A percentile compares a stretch with the other conserved stretches of the same genome.
Evolutionary conservation across 2,797 vertebrate species (phyloP).

Genomic region (Rhynchonycteris naso): DNA sequence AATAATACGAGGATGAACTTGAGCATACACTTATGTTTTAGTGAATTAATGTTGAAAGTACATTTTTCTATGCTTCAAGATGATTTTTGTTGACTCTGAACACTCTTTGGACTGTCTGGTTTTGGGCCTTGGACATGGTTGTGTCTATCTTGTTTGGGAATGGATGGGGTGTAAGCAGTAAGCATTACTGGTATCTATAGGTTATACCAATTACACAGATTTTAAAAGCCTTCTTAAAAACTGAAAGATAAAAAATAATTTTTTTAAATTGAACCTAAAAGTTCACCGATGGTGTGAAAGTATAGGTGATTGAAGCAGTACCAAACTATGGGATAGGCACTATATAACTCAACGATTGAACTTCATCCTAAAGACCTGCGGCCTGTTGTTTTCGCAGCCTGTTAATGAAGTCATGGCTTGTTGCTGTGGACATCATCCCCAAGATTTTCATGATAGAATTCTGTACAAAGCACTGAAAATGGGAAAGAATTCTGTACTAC

Average conservation of each 20-base stretch:
- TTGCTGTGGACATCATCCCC: not conserved
- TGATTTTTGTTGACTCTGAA: constrained; percentile 14
- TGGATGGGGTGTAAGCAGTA: not conserved
- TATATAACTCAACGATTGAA: not conserved
- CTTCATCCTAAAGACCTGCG: not conserved
- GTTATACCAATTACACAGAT: not conserved
- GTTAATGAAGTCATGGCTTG: not conserved
- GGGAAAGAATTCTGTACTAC: not conserved
- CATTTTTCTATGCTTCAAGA: not conserved
- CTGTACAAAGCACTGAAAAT: not conserved
- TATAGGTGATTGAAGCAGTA: not conserved
- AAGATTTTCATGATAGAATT: constrained; percentile 6
- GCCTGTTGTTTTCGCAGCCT: not conserved
- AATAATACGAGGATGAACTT: not conserved
- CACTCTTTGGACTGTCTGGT: not conserved
- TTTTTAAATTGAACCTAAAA: not conserved
- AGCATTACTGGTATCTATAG: not conserved
- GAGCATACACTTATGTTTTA: not conserved
- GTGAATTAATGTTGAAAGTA: not conserved
- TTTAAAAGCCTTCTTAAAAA: constrained; percentile 18
- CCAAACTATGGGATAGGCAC: not conserved
- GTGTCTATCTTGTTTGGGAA: not conserved
- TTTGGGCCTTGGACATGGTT: not conserved
- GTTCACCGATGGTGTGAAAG: not conserved
- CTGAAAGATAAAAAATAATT: not conserved